Evolutionary conservation across 2,888 invertebrate genomes (phyloP), one percentile per base, ranked within the genome.

Genomic region (Tryphoninae sp.): DNA sequence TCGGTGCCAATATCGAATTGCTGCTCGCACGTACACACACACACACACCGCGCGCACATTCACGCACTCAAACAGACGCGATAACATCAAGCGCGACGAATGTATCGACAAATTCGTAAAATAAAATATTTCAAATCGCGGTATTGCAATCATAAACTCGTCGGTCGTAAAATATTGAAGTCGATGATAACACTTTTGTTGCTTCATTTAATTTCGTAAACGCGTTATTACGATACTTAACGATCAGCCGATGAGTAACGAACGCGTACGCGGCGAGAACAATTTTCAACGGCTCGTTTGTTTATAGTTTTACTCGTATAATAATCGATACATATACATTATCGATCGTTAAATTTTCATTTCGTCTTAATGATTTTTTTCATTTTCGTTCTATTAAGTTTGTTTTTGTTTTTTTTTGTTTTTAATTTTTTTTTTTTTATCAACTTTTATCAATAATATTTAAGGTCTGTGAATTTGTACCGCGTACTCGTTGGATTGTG

Each of bases 391-490:
- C 19, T 19, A 19, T 1, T 19, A 19, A 19, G 19, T 19, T n/a
- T n/a, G 1, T 19, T 33, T 61, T 64, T 59, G 2, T 58, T 55
- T 45, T 13, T 76, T 16, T 26, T 45, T 45, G 40, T 9, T 19
- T 67, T 40, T 6, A n/a, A 13, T 71, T 33, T 42, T 64, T 51
- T 6, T 58, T 26, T 26, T 13, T n/a, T 59, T 22, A 42, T 67
- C 49, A 75, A 55, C 22, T 69, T 64, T 49, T 73, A 72, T 73
- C 58, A 49, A 42, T 64, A 80, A 80, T 85, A 72, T 78, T 71
- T 90, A 90, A 91, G 88, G 88, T 91, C 88, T 89, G 90, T 89
- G 88, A 91, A 33, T 85, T 91, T 91, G 91, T 91, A 91, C 91
- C 90, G 89, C 88, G 87, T 88, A 81, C 86, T 87, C 86, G 81